Evolutionary conservation across 2,888 invertebrate species (phyloP).

Genomic region (Galerucella calmariensis): DNA sequence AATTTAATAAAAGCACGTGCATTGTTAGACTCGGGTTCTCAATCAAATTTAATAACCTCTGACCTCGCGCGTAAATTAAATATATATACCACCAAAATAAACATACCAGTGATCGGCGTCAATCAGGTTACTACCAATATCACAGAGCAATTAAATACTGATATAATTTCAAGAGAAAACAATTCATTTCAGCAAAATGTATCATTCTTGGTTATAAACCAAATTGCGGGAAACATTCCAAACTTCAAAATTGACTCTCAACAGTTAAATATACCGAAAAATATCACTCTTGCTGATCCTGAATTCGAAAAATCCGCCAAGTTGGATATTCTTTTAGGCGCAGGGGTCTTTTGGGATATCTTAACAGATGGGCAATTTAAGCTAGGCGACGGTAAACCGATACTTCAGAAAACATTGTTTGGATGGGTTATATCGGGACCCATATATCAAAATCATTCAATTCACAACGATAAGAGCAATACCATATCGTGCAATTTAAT

Average conservation of each 20-base stretch:
- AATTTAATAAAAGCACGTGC: too few relatives aligned
- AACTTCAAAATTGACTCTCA: slow-evolving; percentile 6
- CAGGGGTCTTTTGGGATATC: slow-evolving; percentile 33
- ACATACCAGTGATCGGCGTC: too few relatives aligned
- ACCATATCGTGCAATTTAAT: slow-evolving; percentile 31
- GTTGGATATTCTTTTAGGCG: slow-evolving; percentile 32
- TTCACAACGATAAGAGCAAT: not conserved
- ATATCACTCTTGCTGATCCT: slow-evolving; percentile 36
- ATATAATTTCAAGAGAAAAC: slow-evolving; percentile 9
- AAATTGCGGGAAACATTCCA: slow-evolving; percentile 37
- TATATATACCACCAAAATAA: too few relatives aligned
- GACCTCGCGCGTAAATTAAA: too few relatives aligned
- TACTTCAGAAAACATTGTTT: slow-evolving; percentile 35
- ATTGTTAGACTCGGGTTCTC: too few relatives aligned
- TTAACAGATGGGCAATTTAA: too few relatives aligned
- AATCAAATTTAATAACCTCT: too few relatives aligned
- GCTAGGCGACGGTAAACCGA: slow-evolving; percentile 25
- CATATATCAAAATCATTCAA: slow-evolving; percentile 17
- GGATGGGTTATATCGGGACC: slow-evolving; percentile 38
- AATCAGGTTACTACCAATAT: too few relatives aligned
- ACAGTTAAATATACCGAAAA: slow-evolving; percentile 26
- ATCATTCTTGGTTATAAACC: slow-evolving; percentile 29
- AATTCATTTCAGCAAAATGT: slow-evolving; percentile 12
- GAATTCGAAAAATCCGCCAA: slow-evolving; percentile 18
- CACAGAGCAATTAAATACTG: too few relatives aligned